These are phyloP conservation scores for Galeopsomyia nigrocyanea DNA, from an alignment of 2,888 invertebrate species.

Conservation along the genomic window DNA sequence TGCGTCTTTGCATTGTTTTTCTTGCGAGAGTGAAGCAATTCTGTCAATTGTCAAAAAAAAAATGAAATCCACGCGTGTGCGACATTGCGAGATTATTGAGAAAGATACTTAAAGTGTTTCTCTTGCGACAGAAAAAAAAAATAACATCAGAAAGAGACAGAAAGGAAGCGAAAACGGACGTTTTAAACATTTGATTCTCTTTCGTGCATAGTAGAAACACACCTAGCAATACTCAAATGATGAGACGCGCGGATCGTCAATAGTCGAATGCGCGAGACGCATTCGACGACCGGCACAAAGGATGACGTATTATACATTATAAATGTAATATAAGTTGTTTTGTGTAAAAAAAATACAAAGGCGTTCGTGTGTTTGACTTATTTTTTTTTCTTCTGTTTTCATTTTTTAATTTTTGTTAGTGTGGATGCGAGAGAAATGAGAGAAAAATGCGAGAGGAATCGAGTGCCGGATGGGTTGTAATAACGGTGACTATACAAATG, in stretches of 20 bases:
- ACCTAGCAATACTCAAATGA: slow-evolving; percentile 52
- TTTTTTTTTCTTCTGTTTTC: slow-evolving; percentile 30
- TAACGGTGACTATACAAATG: slow-evolving; percentile 57
- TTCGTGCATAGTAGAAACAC: slow-evolving; percentile 28
- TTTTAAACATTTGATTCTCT: slow-evolving; percentile 6
- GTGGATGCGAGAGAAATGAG: slow-evolving; percentile 7
- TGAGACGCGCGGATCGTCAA: slow-evolving; percentile 36
- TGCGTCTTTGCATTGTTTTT: slow-evolving; percentile 21
- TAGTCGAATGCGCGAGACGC: slow-evolving; percentile 45
- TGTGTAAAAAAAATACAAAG: slow-evolving; percentile 51
- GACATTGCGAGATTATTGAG: not conserved
- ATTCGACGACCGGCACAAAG: slow-evolving; percentile 56
- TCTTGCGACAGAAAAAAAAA: not conserved
- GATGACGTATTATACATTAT: slow-evolving; percentile 50
- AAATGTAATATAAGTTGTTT: slow-evolving; percentile 52
- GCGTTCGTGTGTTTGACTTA: slow-evolving; percentile 44
- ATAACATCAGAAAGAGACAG: slow-evolving; percentile 6
- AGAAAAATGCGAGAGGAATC: slow-evolving; percentile 36
- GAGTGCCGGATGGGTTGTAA: slow-evolving; percentile 47
- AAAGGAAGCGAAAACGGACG: not conserved
- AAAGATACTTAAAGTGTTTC: slow-evolving; percentile 22
- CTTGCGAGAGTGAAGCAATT: not conserved
- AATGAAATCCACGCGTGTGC: no score
- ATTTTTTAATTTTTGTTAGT: slow-evolving; percentile 35
- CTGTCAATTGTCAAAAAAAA: not conserved